These are phyloP conservation scores for Amblyopsis hoosieri DNA, from an alignment of 2,797 vertebrate genomes.

Conservation along the genomic window DNA sequence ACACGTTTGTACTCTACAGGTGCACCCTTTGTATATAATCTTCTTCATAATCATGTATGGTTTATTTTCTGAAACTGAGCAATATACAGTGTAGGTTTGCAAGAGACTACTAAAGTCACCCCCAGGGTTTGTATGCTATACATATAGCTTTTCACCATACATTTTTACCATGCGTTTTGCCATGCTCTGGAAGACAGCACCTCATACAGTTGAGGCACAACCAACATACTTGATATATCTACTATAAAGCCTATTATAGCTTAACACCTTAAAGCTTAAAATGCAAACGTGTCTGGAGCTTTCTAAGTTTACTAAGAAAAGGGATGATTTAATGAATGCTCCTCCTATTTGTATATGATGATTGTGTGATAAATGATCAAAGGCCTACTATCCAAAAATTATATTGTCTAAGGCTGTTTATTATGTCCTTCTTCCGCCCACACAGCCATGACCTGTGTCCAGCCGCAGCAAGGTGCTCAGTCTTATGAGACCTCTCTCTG, in stretches of 20 bases:
- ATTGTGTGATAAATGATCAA: too few species aligned
- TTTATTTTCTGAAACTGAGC: neutral
- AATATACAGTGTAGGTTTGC: neutral
- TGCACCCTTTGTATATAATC: neutral
- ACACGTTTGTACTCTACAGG: neutral
- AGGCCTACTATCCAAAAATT: neutral
- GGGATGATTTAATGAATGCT: neutral
- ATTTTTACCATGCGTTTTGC: slow-evolving; percentile 9
- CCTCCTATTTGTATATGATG: neutral
- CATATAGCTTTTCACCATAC: neutral
- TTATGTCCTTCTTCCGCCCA: slow-evolving; percentile 38
- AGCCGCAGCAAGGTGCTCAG: slow-evolving; percentile 86
- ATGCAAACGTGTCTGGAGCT: slow-evolving; percentile 6
- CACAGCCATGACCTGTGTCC: slow-evolving; percentile 94
- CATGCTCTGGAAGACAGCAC: slow-evolving; percentile 25
- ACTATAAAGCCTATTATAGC: too few species aligned
- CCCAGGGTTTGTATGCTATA: neutral
- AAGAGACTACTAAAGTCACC: neutral
- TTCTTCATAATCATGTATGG: too few species aligned
- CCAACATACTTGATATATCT: slow-evolving; percentile 18
- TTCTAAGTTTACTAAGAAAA: slow-evolving; percentile 32
- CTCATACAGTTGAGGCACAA: slow-evolving; percentile 12
- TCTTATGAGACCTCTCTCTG: slow-evolving; percentile 79
- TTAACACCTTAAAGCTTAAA: neutral
- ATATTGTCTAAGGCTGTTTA: slow-evolving; percentile 34